Percentiles rank a stretch among this genome's conserved stretches.
These are phyloP conservation scores for Pardosa pseudoannulata DNA, from an alignment of 2,888 invertebrate species.

Conservation along the genomic window DNA sequence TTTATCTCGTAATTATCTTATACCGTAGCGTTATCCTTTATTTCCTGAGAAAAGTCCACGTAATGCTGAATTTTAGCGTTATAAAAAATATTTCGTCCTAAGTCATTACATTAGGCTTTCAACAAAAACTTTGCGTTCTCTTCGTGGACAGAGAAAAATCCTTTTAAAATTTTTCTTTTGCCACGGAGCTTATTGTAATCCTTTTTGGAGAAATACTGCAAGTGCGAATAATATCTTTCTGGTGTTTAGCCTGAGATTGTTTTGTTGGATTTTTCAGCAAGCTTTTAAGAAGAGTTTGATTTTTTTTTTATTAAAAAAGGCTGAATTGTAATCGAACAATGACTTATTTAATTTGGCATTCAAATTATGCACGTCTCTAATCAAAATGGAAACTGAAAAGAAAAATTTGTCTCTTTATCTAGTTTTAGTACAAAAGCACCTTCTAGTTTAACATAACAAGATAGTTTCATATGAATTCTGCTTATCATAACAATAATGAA, in stretches of 20 bases:
- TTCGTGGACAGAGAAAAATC: conserved; percentile 12
- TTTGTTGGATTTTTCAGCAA: background rate
- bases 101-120: conserved; percentile 29
- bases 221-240: background rate
- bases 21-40: background rate
- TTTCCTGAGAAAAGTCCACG: background rate
- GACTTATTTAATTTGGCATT: too few relatives aligned
- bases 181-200: conserved; percentile 41
- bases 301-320: too few relatives aligned
- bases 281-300: too few relatives aligned
- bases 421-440: too few relatives aligned
- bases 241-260: background rate
- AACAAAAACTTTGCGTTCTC: conserved; percentile 17
- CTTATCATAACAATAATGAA: too few relatives aligned
- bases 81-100: background rate
- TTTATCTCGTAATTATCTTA: conserved; percentile 31
- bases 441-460: too few relatives aligned
- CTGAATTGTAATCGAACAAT: too few relatives aligned
- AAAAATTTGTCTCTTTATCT: too few relatives aligned
- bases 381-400: too few relatives aligned
- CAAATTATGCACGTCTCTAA: too few relatives aligned
- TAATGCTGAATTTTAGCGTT: background rate
- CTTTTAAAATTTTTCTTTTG: conserved; percentile 26
- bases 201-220: background rate
- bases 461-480: too few relatives aligned